Conservation (phyloP, 2,888 invertebrate genomes). For the Caenorhabditis zanzibari region DNA sequence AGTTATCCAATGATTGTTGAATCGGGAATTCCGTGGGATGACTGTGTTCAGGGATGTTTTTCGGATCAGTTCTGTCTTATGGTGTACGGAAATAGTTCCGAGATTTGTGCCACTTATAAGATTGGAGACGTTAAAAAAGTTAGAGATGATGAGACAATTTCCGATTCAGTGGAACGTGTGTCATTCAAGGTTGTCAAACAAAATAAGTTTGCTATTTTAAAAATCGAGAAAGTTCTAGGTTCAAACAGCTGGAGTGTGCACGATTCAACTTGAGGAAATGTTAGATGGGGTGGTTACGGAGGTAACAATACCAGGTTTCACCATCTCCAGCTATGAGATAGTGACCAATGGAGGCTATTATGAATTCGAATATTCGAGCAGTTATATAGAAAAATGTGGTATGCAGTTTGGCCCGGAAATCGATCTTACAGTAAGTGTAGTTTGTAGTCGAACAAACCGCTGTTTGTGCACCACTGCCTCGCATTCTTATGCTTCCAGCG, state of each 20-base stretch:
- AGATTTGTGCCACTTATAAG: not conserved
- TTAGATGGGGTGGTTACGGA: not conserved
- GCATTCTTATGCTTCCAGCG: too few species aligned
- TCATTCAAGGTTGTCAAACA: slow-evolving; percentile 10
- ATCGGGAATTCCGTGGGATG: not conserved
- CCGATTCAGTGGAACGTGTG: not conserved
- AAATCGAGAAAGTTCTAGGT: not conserved
- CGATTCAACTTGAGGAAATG: not conserved
- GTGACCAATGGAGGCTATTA: not conserved
- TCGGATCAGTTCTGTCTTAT: not conserved
- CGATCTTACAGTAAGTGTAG: too few species aligned
- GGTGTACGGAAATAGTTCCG: not conserved
- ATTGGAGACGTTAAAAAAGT: not conserved
- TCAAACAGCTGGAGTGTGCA: not conserved
- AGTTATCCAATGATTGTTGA: not conserved
- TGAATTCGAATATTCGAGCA: not conserved
- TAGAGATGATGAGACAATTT: not conserved
- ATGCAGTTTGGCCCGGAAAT: not conserved
- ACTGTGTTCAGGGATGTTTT: not conserved
- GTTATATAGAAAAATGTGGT: not conserved
- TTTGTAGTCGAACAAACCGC: too few species aligned
- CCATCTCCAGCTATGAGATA: not conserved
- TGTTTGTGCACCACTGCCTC: too few species aligned
- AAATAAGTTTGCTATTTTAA: not conserved
- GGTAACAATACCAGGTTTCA: not conserved